A percentile compares a stretch with the other conserved stretches of the same genome.
These are phyloP conservation scores for Nansenia antarctica DNA, from an alignment of 2,113 vertebrate species.

Conservation along the genomic window DNA sequence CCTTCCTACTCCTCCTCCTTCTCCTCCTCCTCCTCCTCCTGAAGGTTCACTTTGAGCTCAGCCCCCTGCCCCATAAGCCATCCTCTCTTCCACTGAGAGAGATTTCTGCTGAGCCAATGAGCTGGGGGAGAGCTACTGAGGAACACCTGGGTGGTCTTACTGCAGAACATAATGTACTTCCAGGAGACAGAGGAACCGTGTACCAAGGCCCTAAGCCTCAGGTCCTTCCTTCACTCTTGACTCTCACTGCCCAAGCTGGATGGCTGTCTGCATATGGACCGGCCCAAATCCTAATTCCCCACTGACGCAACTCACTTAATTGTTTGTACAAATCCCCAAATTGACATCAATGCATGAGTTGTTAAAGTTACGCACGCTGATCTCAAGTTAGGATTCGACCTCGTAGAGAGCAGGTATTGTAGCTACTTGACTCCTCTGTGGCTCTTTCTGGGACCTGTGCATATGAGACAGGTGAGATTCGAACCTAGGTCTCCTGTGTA, in stretches of 20 bases:
- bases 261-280: no score
- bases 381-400: no score
- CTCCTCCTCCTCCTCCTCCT: conserved; percentile 8
- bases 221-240: neutral
- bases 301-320: no score
- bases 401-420: no score
- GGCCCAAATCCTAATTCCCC: no score
- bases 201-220: neutral
- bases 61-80: neutral
- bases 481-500: no score
- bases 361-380: no score
- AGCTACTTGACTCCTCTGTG: conserved; percentile 7
- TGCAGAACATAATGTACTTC: neutral
- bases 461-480: no score
- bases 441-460: conserved; percentile 7
- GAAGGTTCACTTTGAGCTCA: conserved; percentile 20
- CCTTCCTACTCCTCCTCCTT: conserved; percentile 11
- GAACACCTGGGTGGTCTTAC: neutral
- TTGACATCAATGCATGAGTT: no score
- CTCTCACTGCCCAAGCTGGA: neutral
- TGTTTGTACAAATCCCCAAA: no score
- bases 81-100: neutral
- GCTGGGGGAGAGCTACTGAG: neutral
- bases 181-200: neutral
- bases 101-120: neutral